phyloP scores from a whole-genome alignment of 2,113 vertebrate genomes.

The Eurystomus gularis region DNA sequence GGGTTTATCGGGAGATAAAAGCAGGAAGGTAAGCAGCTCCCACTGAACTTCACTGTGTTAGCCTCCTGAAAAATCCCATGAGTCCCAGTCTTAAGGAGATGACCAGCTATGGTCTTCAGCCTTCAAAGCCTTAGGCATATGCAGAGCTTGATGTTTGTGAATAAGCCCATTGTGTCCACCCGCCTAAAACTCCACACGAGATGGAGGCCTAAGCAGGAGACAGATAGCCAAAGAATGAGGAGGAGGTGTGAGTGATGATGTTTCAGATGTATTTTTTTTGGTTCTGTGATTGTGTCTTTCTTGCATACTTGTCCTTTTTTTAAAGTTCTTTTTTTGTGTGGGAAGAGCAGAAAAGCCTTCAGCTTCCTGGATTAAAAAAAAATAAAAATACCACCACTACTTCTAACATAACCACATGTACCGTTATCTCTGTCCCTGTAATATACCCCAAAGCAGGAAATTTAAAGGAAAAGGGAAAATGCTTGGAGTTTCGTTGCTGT shows the following conservation, averaged over 20 bases:
- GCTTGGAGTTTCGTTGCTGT: slow-evolving; percentile 21
- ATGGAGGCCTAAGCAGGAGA: slow-evolving; percentile 39
- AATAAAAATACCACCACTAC: neutral
- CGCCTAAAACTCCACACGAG: neutral
- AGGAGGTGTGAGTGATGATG: slow-evolving; percentile 27
- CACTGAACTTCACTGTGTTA: neutral
- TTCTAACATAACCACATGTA: neutral
- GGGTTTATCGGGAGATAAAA: neutral
- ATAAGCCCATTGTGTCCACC: slow-evolving; percentile 57
- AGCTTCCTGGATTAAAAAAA: neutral
- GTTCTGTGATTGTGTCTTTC: slow-evolving; percentile 7
- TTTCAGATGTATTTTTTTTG: slow-evolving; percentile 29
- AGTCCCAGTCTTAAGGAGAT: neutral
- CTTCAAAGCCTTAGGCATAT: slow-evolving; percentile 7
- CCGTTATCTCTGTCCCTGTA: neutral
- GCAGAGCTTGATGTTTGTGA: slow-evolving; percentile 25
- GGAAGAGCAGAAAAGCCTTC: neutral
- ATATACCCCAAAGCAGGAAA: neutral
- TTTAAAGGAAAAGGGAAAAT: neutral
- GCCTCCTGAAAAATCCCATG: neutral
- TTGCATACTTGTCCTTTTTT: neutral
- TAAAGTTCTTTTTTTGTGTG: neutral
- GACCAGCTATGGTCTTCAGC: neutral
- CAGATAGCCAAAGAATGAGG: slow-evolving; percentile 56
- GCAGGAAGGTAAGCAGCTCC: neutral